These are phyloP conservation scores for Drosophila lacteicornis DNA, from an alignment of 1,140 invertebrate genomes.

Conservation along the genomic window DNA sequence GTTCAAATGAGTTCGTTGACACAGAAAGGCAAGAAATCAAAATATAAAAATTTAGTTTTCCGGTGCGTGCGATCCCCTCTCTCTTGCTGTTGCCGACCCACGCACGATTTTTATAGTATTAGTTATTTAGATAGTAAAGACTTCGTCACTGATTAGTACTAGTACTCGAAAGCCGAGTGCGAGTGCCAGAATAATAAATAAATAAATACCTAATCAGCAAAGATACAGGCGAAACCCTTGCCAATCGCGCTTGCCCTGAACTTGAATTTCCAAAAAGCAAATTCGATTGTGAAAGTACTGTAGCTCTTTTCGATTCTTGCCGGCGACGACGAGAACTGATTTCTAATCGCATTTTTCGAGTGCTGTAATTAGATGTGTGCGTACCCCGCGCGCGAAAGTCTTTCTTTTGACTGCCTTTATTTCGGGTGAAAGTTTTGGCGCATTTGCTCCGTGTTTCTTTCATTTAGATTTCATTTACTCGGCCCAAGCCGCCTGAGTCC, in stretches of 20 bases:
- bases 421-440: constrained; percentile 73
- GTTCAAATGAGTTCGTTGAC: constrained; percentile 78
- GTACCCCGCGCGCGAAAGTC: constrained; percentile 62
- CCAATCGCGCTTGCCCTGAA: constrained; percentile 62
- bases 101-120: constrained; percentile 24
- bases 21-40: constrained; percentile 77
- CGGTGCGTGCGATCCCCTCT: constrained; percentile 29
- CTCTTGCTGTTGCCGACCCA: constrained; percentile 5
- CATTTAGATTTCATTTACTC: constrained; percentile 74
- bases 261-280: constrained; percentile 59
- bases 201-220: constrained; percentile 28
- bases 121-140: constrained; percentile 36
- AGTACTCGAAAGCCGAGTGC: constrained; percentile 5
- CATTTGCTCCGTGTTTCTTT: constrained; percentile 52
- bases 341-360: constrained; percentile 72
- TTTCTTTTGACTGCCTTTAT: constrained; percentile 53
- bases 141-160: constrained; percentile 40
- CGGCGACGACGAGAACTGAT: constrained; percentile 59
- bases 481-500: constrained; percentile 24
- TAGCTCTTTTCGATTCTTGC: constrained; percentile 5
- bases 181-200: constrained; percentile 1
- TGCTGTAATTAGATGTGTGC: constrained; percentile 78
- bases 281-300: constrained; percentile 25
- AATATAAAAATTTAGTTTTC: constrained; percentile 55
- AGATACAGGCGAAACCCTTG: constrained; percentile 19